Base-by-base conservation (phyloP, 2,113 vertebrate genomes). In the Ciconia maguari region DNA sequence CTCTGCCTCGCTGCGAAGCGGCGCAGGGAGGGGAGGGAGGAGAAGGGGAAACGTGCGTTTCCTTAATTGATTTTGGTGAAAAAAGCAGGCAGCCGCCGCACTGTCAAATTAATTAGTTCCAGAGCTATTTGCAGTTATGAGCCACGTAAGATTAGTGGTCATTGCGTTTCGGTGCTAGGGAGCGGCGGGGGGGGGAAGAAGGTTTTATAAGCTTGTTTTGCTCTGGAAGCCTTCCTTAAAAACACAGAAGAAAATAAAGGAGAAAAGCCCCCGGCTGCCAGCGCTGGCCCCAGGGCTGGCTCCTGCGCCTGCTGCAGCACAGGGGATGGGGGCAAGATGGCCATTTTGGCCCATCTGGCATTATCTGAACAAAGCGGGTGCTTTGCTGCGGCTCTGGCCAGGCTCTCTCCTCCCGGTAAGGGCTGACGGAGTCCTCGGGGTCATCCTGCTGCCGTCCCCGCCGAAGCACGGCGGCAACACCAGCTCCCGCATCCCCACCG, bases 41-140 rank as follows among this genome's bases (percentile, higher is more conserved):
- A 62, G 62, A 95, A 87, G 71, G 91, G 55, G 32, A 92, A 93
- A 96, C 25, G 54, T 44, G 93, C 46, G 13, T 84, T 96, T 72
- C 93, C 96, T 87, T 96, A 95, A 97, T 94, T 94, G 96, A 97
- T 97, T 96, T 93, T 82, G 93, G 90, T 82, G 86, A 52, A 75
- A 88, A 49, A 96, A 79, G 70, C 86, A 68, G 51, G 75, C 89
- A 66, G 83, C 76, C 62, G 3, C 66, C 2, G 46, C 58, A 62
- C 90, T 87, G 92, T 85, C 94, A 89, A 76, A 95, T 97, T 91
- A 96, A 96, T 93, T 94, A 80, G 95, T 90, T 93, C 55, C 94
- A 93, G 74, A 83, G 83, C 91, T 74, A 32, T 94, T 89, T 92
- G 83, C 91, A 81, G 89, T 84, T 93, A 90, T 55, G 90, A 96